phyloP scores from a whole-genome alignment of 2,797 vertebrate species.

The Chrosomus eos region DNA sequence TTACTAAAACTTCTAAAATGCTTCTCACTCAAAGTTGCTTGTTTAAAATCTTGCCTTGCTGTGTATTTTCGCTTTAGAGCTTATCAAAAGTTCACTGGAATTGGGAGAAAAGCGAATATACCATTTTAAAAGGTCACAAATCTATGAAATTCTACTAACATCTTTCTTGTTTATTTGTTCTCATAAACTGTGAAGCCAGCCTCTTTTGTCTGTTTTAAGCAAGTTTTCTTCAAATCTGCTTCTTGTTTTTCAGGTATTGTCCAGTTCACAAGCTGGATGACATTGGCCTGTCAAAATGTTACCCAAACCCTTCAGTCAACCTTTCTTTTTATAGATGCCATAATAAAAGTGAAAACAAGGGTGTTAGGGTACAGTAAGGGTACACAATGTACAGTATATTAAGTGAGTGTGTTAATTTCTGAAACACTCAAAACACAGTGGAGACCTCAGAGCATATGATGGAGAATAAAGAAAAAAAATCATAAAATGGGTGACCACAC shows the following conservation, averaged over 20 bases:
- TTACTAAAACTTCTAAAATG: neutral
- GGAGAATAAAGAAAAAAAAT: neutral
- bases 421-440: neutral
- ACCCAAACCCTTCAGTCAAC: neutral
- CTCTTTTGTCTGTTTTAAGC: neutral
- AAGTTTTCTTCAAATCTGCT: neutral
- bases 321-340: neutral
- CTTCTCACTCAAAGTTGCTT: neutral
- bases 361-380: neutral
- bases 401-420: neutral
- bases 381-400: neutral
- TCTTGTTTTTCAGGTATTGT: neutral
- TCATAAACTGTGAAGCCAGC: neutral
- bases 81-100: neutral
- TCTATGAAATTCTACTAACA: neutral
- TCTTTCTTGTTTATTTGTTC: constrained; percentile 7
- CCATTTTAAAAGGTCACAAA: neutral
- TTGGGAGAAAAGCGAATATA: neutral
- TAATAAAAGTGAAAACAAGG: neutral
- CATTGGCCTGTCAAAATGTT: neutral
- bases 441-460: neutral
- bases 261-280: neutral
- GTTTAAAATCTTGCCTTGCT: neutral
- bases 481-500: neutral
- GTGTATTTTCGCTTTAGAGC: constrained; percentile 2